Conservation (phyloP, 2,113 vertebrate genomes). For the Actinemys pallida region DNA sequence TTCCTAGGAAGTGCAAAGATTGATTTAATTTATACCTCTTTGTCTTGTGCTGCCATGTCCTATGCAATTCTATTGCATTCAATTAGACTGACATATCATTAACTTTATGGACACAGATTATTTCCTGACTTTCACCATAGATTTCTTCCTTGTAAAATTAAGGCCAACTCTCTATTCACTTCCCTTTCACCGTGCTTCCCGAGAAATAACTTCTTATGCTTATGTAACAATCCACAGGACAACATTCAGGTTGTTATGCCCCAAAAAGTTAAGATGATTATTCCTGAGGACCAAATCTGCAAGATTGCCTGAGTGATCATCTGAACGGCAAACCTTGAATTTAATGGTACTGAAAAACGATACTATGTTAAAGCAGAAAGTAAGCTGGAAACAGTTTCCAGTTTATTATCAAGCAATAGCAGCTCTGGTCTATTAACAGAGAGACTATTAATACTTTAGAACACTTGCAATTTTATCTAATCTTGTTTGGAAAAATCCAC, state of each 20-base stretch:
- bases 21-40: not conserved
- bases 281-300: not conserved
- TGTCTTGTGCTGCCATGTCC: not conserved
- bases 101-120: not conserved
- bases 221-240: not conserved
- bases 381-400: not conserved
- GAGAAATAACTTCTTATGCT: not conserved
- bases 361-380: not conserved
- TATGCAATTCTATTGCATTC: not conserved
- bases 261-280: not conserved
- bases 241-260: not conserved
- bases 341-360: not conserved
- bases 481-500: not conserved
- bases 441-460: not conserved
- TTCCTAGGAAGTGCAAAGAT: not conserved
- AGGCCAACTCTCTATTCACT: not conserved
- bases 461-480: not conserved
- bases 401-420: not conserved
- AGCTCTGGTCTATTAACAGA: not conserved
- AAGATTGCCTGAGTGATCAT: not conserved
- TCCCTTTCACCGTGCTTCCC: not conserved
- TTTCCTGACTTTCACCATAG: not conserved
- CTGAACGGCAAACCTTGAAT: not conserved
- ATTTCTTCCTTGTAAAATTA: not conserved
- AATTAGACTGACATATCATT: not conserved